phyloP scores from a whole-genome alignment of 2,113 vertebrate genomes.

The Candoia aspera region DNA sequence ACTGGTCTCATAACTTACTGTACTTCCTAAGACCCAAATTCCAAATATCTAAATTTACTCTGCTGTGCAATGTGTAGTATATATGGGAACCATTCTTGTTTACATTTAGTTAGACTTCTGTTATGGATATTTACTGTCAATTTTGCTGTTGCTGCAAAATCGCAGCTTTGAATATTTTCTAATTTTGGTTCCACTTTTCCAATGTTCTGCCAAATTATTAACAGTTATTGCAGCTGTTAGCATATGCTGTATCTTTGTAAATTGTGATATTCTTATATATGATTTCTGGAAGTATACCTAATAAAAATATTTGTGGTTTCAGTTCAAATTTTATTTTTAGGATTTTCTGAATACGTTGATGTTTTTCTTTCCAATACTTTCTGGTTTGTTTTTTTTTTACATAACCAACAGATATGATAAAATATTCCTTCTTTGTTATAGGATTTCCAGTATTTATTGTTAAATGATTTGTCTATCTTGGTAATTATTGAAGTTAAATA shows the following conservation, averaged over 20 bases:
- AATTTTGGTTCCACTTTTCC: not conserved
- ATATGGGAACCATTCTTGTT: not conserved
- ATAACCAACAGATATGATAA: not conserved
- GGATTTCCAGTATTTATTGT: not conserved
- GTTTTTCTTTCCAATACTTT: not conserved
- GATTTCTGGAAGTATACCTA: not conserved
- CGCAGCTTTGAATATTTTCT: not conserved
- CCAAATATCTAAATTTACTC: not conserved
- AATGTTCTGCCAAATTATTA: not conserved
- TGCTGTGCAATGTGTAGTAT: no score
- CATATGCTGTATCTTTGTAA: not conserved
- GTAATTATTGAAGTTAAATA: not conserved
- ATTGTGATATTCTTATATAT: not conserved
- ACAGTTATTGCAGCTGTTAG: not conserved
- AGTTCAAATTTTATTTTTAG: not conserved
- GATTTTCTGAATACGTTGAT: not conserved
- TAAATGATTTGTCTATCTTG: not conserved
- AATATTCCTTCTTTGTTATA: not conserved
- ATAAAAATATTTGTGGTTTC: not conserved
- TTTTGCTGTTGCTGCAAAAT: not conserved
- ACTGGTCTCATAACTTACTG: not conserved
- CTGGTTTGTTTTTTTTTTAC: not conserved
- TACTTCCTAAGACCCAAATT: not conserved
- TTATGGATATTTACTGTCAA: not conserved
- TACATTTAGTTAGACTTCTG: not conserved